Evolutionary conservation across 2,113 vertebrate species (phyloP), one percentile per base, ranked within the genome.

Genomic region (Albula glossodonta): DNA sequence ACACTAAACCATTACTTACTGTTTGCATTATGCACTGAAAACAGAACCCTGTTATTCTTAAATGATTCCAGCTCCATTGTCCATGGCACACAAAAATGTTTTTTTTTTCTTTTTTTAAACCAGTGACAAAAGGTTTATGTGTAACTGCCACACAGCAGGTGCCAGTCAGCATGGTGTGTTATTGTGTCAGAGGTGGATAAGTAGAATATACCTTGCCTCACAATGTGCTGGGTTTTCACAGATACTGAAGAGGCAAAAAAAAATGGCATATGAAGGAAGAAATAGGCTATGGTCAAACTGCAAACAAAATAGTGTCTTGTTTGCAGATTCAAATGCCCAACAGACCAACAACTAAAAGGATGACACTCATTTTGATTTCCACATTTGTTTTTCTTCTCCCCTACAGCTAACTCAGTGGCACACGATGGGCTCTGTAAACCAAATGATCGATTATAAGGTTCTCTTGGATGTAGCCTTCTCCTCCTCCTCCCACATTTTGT

Each of bases 271-370:
- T 9, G n/a, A 31, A 74, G 60, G 17, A 19, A 4, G 17, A 7
- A 22, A 5, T 0, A 63, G 17, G 60, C 10, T 41, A 41, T 41
- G 31, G 31, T 41, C 31, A 41, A 41, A 41, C 31, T 41, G 31
- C 13, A 41, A 41, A 83, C 52, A 84, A 74, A 52, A 57, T 25
- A 5, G 41, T 51, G 60, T 70, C 63, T 70, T 10, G 6, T 22
- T 83, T 60, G 11, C 19, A 66, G 49, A 74, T 25, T 25, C n/a
- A 83, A 49, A 83, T 83, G 49, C 82, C 70, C 70, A 52, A 51
- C 13, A 74, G 48, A 51, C 19, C 70, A 0, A 74, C 66, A 77
- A 77, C 19, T 52, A 11, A 49, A 41, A 74, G 66, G 63, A 84
- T 25, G 41, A 70, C 63, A 74, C 22, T 83, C 7, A 19, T 19